Conservation (phyloP, 1,140 invertebrate species). For the Anoplophora glabripennis region DNA sequence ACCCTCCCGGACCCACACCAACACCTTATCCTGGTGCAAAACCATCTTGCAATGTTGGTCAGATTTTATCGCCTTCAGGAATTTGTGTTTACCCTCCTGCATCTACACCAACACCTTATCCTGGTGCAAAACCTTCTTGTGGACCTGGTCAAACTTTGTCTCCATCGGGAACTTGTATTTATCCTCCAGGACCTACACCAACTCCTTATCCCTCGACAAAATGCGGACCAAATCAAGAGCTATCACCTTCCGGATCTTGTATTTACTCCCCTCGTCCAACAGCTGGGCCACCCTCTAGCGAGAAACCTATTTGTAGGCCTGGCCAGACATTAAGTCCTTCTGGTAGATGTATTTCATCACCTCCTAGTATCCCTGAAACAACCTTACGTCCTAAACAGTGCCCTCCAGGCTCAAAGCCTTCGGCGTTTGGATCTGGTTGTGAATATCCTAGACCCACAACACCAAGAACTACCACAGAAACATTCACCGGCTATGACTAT, state of each 20-base stretch:
- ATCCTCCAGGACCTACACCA: background rate
- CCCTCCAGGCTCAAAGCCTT: conserved; percentile 16
- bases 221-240: conserved; percentile 7
- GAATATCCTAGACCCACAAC: conserved; percentile 19
- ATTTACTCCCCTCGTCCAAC: background rate
- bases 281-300: background rate
- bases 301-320: conserved; percentile 6
- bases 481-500: background rate
- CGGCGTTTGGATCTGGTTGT: conserved; percentile 13
- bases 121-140: background rate
- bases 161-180: background rate
- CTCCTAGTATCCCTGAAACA: background rate
- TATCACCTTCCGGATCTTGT: conserved; percentile 4
- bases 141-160: conserved; percentile 2
- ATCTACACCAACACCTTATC: background rate
- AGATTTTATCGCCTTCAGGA: background rate
- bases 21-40: background rate
- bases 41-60: background rate
- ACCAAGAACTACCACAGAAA: background rate
- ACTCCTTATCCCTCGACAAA: background rate
- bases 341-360: conserved; percentile 2
- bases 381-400: conserved; percentile 5
- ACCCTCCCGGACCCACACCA: conserved; percentile 13
- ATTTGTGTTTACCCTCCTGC: background rate
- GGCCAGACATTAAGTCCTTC: background rate